Percentiles rank a stretch among this genome's conserved stretches.
Conservation (phyloP, 2,797 vertebrate genomes). For the Myotis vivesi region DNA sequence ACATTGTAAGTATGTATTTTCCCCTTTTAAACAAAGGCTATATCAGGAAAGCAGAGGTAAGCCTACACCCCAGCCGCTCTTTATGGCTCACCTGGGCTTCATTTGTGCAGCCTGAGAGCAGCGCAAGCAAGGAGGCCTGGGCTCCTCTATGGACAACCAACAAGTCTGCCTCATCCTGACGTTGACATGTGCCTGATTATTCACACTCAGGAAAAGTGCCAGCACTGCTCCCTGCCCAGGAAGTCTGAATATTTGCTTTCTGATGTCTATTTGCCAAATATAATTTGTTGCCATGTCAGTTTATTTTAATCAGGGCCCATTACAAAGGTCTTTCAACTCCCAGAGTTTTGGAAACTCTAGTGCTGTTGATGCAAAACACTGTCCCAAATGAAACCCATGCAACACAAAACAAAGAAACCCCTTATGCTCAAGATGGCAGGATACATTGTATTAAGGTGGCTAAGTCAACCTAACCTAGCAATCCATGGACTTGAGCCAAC, state of each 20-base stretch:
- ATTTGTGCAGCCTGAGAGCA: background rate
- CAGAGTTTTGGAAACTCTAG: constrained; percentile 78
- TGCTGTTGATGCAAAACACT: constrained; percentile 63
- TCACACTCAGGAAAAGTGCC: constrained; percentile 83
- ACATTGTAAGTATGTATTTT: background rate
- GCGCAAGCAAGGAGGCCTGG: constrained; percentile 64
- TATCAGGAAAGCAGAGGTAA: background rate
- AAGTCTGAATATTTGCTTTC: constrained; percentile 86
- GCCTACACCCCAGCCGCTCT: background rate
- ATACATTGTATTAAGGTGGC: constrained; percentile 5
- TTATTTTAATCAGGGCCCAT: constrained; percentile 84
- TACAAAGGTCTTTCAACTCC: constrained; percentile 81
- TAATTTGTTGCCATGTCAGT: constrained; percentile 85
- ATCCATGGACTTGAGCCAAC: background rate
- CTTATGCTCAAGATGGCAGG: background rate
- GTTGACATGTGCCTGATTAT: constrained; percentile 80
- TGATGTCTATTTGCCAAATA: constrained; percentile 83
- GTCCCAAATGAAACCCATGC: constrained; percentile 26
- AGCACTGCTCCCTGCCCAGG: constrained; percentile 84
- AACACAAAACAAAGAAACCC: background rate
- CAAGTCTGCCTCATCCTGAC: constrained; percentile 77
- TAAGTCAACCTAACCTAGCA: background rate
- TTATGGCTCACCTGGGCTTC: background rate
- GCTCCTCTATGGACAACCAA: constrained; percentile 72
- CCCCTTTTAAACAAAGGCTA: constrained; percentile 17